These are phyloP conservation scores for Helobdella robusta DNA, from an alignment of 2,888 invertebrate genomes.

Conservation along the genomic window DNA sequence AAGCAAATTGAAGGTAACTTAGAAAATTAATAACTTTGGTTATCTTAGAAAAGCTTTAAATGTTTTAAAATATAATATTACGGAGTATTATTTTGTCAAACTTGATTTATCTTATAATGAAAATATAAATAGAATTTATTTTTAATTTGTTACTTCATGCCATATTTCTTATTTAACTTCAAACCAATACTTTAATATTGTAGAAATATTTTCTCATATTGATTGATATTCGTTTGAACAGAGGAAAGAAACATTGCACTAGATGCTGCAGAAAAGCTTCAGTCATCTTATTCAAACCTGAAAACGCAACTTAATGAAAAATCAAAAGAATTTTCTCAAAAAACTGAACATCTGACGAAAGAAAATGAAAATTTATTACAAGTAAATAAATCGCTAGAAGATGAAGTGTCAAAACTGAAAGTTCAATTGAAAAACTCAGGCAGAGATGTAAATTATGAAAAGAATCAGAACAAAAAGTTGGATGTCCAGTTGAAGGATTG, in stretches of 20 bases:
- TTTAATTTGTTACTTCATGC: neutral
- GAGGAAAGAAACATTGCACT: constrained; percentile 21
- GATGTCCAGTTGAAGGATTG: constrained; percentile 13
- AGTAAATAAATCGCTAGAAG: neutral
- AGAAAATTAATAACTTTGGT: neutral
- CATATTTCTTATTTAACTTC: neutral
- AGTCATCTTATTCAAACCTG: neutral
- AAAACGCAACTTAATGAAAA: neutral
- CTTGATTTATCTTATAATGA: neutral
- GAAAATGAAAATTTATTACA: constrained; percentile 5
- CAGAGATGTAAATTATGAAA: constrained; percentile 6
- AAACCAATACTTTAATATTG: too few species aligned
- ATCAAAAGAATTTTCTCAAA: neutral
- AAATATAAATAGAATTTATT: neutral
- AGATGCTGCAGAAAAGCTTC: constrained; percentile 18
- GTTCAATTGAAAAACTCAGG: constrained; percentile 5
- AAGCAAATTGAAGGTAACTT: neutral
- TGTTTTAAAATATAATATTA: neutral
- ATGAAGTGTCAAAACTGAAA: constrained; percentile 1
- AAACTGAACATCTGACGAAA: neutral
- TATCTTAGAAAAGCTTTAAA: too few species aligned
- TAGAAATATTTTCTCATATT: too few species aligned
- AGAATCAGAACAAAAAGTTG: constrained; percentile 7
- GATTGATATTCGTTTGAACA: too few species aligned
- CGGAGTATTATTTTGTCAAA: neutral